Base-by-base conservation (phyloP, 2,113 vertebrate genomes). In the Girardinichthys multiradiatus region DNA sequence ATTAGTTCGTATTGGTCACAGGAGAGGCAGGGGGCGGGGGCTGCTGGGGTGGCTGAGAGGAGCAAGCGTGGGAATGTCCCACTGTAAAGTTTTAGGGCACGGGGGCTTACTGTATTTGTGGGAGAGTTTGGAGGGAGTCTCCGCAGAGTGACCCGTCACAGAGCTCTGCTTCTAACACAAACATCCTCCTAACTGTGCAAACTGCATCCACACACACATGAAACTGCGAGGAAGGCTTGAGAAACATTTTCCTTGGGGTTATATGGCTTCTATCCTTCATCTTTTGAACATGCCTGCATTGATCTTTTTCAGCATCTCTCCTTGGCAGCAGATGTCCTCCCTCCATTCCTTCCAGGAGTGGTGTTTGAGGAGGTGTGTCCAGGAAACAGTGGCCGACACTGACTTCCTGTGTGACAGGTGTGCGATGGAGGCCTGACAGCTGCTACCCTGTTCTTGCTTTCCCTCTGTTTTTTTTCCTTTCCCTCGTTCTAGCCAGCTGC, bases 381-480 rank as follows among this genome's bases (percentile, higher is more conserved):
- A 94, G 93, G 94, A 94, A 95, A 92, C 93, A 82, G 86, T 87
- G 91, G 87, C 91, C 87, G 62, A 83, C 63, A 77, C 90, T 89
- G 76, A 86, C 93, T 95, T 95, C 94, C 94, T 94, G 93, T 91
- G 87, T 93, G 93, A 94, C 94, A 95, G 94, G 94, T 95, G 94
- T 88, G 89, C 81, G 68, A 86, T 79, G 89, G 85, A 88, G 90
- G 87, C 89, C 92, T 90, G 90, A 92, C 94, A 95, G 93, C 94
- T 95, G 94, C 91, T 90, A 84, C 90, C 91, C 90, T 89, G 83
- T 68, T 80, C 85, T 86, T 83, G 87, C 86, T 64, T 83, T 80
- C 68, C 74, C 76, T 80, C 83, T 70, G 42, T 45, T 72, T 85
- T 84, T 79, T 67, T 83, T 64, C 74, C 76, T 86, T 82, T 84